Evolutionary conservation across 1,140 invertebrate species (phyloP), one percentile per base, ranked within the genome.

Genomic region (Papilio aristodemus): DNA sequence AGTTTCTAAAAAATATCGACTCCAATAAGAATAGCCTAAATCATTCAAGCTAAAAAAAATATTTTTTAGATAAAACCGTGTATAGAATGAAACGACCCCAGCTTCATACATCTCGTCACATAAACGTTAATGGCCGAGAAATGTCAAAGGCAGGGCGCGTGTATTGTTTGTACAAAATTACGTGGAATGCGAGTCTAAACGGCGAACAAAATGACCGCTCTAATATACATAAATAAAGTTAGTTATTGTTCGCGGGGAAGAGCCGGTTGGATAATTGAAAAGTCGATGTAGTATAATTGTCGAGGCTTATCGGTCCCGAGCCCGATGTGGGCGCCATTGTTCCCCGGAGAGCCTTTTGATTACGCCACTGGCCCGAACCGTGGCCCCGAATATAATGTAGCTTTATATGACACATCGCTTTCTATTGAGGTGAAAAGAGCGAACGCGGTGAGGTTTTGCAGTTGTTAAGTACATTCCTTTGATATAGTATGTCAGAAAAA

Each of bases 201-300:
- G 78, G 80, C 72, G 75, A 77, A 81, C 80, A 82, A 88, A 89
- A 86, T 90, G 85, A 85, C 86, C 85, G 81, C 73, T 83, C 86
- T 90, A 89, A 90, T 90, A 87, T 84, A 91, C 84, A 87, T 85
- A 90, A 88, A 87, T 87, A 89, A 88, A 84, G 79, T 80, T 83
- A 81, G 85, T 82, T 54, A 87, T 90, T 90, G 86, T 90, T 85
- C 75, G 79, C 77, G 80, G 73, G 78, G 84, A 84, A 78, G 86
- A 88, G 79, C 82, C 82, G 83, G 78, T 79, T 79, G 85, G 84
- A 88, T 91, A 91, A 91, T 91, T 91, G 89, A 91, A 91, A 91
- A 91, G 86, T 91, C 86, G 87, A 89, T 91, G 87, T 91, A 86
- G 86, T 89, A 91, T 91, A 91, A 89, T 91, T 89, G 87, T 86